These are phyloP conservation scores for Ondatra zibethicus DNA, from an alignment of 2,113 vertebrate genomes.

Conservation along the genomic window DNA sequence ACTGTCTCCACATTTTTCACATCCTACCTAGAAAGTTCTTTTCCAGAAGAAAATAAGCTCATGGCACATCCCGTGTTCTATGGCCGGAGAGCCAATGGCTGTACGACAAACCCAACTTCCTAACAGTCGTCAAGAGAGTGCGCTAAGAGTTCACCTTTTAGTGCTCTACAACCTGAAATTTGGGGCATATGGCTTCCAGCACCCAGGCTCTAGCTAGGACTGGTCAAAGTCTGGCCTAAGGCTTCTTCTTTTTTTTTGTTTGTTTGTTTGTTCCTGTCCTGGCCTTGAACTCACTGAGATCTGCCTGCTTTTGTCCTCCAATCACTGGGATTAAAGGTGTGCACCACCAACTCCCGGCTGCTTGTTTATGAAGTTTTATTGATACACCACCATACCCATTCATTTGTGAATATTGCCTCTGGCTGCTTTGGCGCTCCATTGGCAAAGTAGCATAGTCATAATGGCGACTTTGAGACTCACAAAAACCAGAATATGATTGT, in stretches of 20 bases:
- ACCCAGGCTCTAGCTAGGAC: background rate
- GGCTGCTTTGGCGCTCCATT: background rate
- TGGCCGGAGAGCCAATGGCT: background rate
- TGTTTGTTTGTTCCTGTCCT: too few species aligned
- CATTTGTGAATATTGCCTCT: background rate
- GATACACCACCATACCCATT: background rate
- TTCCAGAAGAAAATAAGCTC: background rate
- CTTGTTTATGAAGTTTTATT: conserved; percentile 27
- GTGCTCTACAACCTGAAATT: background rate
- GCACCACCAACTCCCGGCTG: background rate
- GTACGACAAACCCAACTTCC: background rate
- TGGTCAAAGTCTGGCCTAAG: background rate
- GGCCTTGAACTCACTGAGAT: too few species aligned
- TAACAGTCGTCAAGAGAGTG: background rate
- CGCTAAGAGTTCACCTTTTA: background rate
- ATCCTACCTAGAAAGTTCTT: background rate
- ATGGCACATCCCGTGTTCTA: background rate
- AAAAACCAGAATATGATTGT: background rate
- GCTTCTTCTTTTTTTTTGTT: too few species aligned
- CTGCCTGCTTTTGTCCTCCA: too few species aligned
- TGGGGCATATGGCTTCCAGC: background rate
- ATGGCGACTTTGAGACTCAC: background rate
- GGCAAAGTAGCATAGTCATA: background rate
- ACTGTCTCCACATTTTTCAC: background rate
- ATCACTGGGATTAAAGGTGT: too few species aligned